Conservation (phyloP, 2,888 invertebrate species). For the Drosophila aldrichi region DNA sequence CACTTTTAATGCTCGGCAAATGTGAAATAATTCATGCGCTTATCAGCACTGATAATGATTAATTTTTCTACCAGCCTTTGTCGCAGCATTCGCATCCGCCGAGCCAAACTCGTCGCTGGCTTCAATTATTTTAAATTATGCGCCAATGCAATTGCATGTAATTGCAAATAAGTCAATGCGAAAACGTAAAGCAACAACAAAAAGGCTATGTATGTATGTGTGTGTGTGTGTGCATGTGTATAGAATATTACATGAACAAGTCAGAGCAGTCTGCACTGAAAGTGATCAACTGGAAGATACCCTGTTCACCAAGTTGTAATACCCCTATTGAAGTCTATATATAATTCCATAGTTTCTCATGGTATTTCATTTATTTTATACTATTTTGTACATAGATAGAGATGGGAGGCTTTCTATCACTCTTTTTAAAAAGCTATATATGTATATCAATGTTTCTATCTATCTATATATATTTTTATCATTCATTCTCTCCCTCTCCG, state of each 20-base stretch:
- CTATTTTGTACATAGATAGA: too few relatives aligned
- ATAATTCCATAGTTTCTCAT: too few relatives aligned
- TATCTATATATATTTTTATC: neutral
- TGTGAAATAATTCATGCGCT: constrained; percentile 75
- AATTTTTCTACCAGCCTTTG: constrained; percentile 64
- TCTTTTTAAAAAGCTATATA: neutral
- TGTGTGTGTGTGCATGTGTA: neutral
- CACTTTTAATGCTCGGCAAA: constrained; percentile 73
- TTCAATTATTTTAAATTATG: constrained; percentile 68
- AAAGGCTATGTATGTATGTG: too few relatives aligned
- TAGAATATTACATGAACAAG: constrained; percentile 43
- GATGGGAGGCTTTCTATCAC: neutral
- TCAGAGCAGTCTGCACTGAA: too few relatives aligned
- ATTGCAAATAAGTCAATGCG: constrained; percentile 44
- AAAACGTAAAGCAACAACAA: neutral
- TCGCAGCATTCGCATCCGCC: constrained; percentile 27
- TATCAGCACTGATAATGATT: constrained; percentile 76
- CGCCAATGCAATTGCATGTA: constrained; percentile 47
- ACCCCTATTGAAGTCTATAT: neutral
- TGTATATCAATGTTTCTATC: neutral
- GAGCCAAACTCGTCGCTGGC: constrained; percentile 47
- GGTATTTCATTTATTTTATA: too few relatives aligned
- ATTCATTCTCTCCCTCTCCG: neutral
- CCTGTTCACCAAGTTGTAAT: neutral
- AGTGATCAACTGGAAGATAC: neutral